Percentiles rank a stretch among this genome's conserved stretches.
Evolutionary conservation across 2,113 vertebrate species (phyloP).

Genomic region (Callocephalon fimbriatum): DNA sequence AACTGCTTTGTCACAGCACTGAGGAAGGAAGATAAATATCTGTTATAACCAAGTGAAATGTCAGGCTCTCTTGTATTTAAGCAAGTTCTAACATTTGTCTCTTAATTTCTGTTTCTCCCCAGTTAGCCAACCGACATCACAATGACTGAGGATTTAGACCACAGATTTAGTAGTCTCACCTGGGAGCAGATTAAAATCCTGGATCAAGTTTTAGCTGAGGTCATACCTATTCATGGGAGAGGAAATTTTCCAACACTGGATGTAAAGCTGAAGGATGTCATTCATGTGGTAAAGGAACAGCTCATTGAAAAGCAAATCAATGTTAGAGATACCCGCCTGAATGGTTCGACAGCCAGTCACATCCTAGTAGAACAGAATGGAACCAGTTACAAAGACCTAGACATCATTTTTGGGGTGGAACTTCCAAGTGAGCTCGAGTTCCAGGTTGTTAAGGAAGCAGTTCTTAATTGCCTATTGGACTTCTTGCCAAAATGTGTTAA

Average conservation of each 20-base stretch:
- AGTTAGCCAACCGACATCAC: constrained; percentile 69
- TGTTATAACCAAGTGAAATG: not conserved
- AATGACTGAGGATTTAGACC: constrained; percentile 86
- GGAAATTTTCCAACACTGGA: constrained; percentile 97
- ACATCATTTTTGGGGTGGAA: constrained; percentile 94
- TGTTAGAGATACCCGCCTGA: constrained; percentile 90
- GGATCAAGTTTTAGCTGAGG: constrained; percentile 89
- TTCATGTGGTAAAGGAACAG: constrained; percentile 87
- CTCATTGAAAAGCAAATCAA: constrained; percentile 87
- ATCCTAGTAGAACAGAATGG: constrained; percentile 90
- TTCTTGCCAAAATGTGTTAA: constrained; percentile 92
- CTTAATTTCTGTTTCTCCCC: constrained; percentile 29
- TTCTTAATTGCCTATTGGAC: constrained; percentile 89
- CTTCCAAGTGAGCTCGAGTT: constrained; percentile 90
- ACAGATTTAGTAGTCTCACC: constrained; percentile 91
- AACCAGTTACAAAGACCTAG: constrained; percentile 93
- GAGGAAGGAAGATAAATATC: not conserved
- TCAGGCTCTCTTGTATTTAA: not conserved
- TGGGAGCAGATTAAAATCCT: constrained; percentile 88
- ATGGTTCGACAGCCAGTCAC: constrained; percentile 95
- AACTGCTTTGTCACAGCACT: not conserved
- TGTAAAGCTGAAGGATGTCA: constrained; percentile 92
- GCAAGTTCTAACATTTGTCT: not conserved
- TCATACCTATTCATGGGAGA: constrained; percentile 92
- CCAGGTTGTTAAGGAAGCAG: constrained; percentile 92